These are phyloP conservation scores for Rhinolophus ferrumequinum DNA, from an alignment of 2,113 vertebrate genomes.

Conservation along the genomic window DNA sequence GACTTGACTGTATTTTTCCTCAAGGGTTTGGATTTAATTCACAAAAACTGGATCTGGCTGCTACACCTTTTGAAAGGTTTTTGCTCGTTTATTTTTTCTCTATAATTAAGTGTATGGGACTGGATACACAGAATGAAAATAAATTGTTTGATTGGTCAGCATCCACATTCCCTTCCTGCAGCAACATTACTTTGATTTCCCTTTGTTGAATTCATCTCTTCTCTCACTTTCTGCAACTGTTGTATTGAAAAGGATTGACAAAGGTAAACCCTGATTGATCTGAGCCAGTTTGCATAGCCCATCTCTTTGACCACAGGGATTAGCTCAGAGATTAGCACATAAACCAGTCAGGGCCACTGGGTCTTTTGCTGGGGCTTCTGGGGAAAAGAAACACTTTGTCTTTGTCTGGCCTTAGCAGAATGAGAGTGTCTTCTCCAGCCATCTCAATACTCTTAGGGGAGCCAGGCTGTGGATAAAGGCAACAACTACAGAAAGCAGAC, in stretches of 20 bases:
- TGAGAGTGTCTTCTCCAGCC: not conserved
- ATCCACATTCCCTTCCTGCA: not conserved
- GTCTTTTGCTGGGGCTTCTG: not conserved
- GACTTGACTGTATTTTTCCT: conserved; percentile 21
- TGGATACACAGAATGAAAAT: not conserved
- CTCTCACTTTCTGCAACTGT: not conserved
- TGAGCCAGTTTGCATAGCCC: not conserved
- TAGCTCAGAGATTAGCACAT: conserved; percentile 7
- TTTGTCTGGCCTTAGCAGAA: not conserved
- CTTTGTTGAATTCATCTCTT: not conserved
- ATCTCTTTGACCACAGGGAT: not conserved
- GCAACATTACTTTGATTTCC: not conserved
- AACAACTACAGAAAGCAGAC: not conserved
- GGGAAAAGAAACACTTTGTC: not conserved
- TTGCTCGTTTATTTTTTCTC: not conserved
- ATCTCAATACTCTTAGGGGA: not conserved
- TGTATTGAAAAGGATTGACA: not conserved
- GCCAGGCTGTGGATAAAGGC: not conserved
- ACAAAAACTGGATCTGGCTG: conserved; percentile 19
- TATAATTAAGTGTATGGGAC: not conserved
- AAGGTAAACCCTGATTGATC: not conserved
- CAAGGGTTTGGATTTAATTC: conserved; percentile 16
- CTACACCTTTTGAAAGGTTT: conserved; percentile 25
- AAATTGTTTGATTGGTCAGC: not conserved
- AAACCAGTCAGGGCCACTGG: not conserved